Evolutionary conservation across 2,113 vertebrate species (phyloP).

Genomic region (Seriola aureovittata): DNA sequence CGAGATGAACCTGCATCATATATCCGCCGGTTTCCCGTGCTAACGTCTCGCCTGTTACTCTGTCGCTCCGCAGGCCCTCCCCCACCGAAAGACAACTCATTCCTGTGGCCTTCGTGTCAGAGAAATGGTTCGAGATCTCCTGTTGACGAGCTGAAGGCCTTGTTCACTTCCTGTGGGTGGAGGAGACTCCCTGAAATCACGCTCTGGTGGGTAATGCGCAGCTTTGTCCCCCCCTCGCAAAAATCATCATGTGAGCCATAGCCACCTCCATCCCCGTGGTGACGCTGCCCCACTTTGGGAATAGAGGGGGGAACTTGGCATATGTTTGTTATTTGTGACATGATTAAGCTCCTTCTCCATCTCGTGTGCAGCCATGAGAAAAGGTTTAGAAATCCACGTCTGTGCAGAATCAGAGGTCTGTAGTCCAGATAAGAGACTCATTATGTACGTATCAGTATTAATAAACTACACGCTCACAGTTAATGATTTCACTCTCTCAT

Average conservation of each 20-base stretch:
- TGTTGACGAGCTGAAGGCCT: conserved; percentile 94
- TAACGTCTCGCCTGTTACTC: not conserved
- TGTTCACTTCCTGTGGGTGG: conserved; percentile 89
- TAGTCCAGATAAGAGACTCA: conserved; percentile 29
- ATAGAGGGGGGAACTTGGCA: conserved; percentile 67
- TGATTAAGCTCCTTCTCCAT: conserved; percentile 29
- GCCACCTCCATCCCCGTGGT: conserved; percentile 46
- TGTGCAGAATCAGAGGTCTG: conserved; percentile 10
- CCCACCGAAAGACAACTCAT: conserved; percentile 98
- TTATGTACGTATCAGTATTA: conserved; percentile 34
- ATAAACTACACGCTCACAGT: conserved; percentile 22
- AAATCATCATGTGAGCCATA: conserved; percentile 35
- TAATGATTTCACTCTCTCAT: conserved; percentile 26
- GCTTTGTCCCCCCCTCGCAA: conserved; percentile 11
- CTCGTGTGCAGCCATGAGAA: conserved; percentile 12
- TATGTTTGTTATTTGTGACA: conserved; percentile 70
- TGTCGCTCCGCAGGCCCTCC: conserved; percentile 87
- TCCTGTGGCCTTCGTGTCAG: conserved; percentile 99
- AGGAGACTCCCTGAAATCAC: conserved; percentile 88
- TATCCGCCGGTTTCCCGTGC: not conserved
- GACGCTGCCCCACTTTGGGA: conserved; percentile 74
- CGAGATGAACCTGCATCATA: too few species aligned
- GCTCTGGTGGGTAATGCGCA: conserved; percentile 88
- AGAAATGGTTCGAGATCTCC: conserved; percentile 99
- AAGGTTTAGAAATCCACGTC: conserved; percentile 10